These are phyloP conservation scores for Aporophyla nigra DNA, from an alignment of 2,888 invertebrate species.

Conservation along the genomic window DNA sequence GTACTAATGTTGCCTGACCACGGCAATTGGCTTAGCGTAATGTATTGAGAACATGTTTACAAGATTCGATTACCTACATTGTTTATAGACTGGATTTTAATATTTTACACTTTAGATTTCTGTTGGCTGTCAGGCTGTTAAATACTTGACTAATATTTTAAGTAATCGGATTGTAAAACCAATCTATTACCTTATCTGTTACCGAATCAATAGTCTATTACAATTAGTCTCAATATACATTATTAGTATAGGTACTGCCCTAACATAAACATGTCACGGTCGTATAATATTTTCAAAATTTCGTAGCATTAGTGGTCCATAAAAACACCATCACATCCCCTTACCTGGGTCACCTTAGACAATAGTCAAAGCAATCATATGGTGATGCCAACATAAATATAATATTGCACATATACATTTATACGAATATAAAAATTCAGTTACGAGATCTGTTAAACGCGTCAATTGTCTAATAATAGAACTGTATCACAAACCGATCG, in stretches of 20 bases:
- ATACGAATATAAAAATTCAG: conserved; percentile 29
- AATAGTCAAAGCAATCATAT: background rate
- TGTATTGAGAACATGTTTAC: conserved; percentile 46
- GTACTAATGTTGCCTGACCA: conserved; percentile 28
- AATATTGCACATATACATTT: conserved; percentile 6
- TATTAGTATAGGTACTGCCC: background rate
- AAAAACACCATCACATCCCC: background rate
- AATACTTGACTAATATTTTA: conserved; percentile 9
- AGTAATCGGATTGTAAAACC: conserved; percentile 4
- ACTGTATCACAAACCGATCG: conserved; percentile 46
- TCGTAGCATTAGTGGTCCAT: background rate
- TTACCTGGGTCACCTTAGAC: background rate
- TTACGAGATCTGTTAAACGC: conserved; percentile 43
- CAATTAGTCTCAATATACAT: background rate
- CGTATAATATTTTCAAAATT: background rate
- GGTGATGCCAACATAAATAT: background rate
- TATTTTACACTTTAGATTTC: conserved; percentile 15
- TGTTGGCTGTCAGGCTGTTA: background rate
- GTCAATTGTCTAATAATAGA: conserved; percentile 52
- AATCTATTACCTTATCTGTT: conserved; percentile 8
- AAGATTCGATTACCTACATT: conserved; percentile 33
- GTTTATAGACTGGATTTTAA: conserved; percentile 40
- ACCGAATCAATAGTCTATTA: background rate
- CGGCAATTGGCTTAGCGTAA: conserved; percentile 24
- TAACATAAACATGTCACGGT: background rate